Conservation (phyloP, 2,888 invertebrate species). For the Tanaodytes sp. region DNA sequence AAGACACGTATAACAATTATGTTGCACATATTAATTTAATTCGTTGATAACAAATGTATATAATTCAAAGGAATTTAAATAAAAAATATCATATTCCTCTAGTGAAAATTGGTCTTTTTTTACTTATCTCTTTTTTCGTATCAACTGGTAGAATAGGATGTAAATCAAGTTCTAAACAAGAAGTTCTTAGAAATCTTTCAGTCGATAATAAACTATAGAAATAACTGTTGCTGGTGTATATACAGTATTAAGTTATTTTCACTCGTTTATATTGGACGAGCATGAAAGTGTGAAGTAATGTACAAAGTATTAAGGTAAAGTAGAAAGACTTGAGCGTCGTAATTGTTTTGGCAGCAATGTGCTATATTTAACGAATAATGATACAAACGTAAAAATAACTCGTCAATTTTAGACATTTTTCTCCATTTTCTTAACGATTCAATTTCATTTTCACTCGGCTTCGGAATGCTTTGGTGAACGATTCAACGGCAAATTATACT, state of each 20-base stretch:
- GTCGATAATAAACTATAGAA: constrained; percentile 35
- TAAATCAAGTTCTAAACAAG: not conserved
- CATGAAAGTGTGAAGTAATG: constrained; percentile 58
- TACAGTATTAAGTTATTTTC: constrained; percentile 53
- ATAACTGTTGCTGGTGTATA: constrained; percentile 25
- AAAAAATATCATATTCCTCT: constrained; percentile 8
- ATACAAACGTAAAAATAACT: constrained; percentile 25
- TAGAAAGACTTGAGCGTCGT: constrained; percentile 25
- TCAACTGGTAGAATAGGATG: too few relatives aligned
- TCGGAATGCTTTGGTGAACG: too few relatives aligned
- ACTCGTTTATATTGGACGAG: constrained; percentile 49
- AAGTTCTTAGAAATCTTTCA: constrained; percentile 27
- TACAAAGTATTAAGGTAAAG: constrained; percentile 45
- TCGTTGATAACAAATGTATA: constrained; percentile 16
- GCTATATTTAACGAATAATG: constrained; percentile 32
- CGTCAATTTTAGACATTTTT: too few relatives aligned
- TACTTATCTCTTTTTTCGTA: too few relatives aligned
- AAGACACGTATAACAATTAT: constrained; percentile 13
- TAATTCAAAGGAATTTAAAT: constrained; percentile 18
- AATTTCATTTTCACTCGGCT: too few relatives aligned
- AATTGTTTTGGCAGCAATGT: constrained; percentile 29
- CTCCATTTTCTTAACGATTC: too few relatives aligned
- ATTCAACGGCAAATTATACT: too few relatives aligned
- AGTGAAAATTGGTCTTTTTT: too few relatives aligned
- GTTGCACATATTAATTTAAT: constrained; percentile 20